phyloP scores from a whole-genome alignment of 2,113 vertebrate genomes.

The Neotoma lepida region DNA sequence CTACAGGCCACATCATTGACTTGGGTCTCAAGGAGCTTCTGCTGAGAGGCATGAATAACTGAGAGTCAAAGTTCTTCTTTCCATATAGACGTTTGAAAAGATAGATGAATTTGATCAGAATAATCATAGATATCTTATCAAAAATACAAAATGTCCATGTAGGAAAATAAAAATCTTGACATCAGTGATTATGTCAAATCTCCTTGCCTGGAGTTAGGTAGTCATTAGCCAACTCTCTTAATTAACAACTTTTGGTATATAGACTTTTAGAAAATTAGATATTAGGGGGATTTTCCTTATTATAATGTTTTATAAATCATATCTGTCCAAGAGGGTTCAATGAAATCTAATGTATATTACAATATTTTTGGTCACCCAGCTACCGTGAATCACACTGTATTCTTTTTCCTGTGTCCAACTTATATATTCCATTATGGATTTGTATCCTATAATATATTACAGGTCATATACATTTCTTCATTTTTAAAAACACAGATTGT shows the following conservation, averaged over 20 bases:
- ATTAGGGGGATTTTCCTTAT: neutral
- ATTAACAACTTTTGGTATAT: neutral
- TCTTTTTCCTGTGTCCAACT: neutral
- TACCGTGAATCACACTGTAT: neutral
- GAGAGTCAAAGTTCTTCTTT: neutral
- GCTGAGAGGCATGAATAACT: neutral
- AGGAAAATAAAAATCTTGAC: conserved; percentile 24
- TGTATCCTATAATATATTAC: neutral
- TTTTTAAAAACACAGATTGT: neutral
- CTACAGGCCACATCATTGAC: neutral
- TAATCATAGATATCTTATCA: neutral
- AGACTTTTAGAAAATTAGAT: neutral
- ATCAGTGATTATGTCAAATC: neutral
- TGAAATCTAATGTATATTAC: neutral
- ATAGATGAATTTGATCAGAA: neutral
- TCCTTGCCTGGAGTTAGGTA: neutral
- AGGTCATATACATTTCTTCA: neutral
- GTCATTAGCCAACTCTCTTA: neutral
- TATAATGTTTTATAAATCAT: neutral
- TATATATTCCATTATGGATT: neutral
- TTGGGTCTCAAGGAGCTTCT: neutral
- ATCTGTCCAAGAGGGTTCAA: neutral
- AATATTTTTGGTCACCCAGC: neutral
- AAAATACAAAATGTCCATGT: neutral
- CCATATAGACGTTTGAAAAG: neutral